Percentiles rank a stretch among this genome's conserved stretches.
phyloP scores from a whole-genome alignment of 2,888 invertebrate species.

The Pimpla rufipes region DNA sequence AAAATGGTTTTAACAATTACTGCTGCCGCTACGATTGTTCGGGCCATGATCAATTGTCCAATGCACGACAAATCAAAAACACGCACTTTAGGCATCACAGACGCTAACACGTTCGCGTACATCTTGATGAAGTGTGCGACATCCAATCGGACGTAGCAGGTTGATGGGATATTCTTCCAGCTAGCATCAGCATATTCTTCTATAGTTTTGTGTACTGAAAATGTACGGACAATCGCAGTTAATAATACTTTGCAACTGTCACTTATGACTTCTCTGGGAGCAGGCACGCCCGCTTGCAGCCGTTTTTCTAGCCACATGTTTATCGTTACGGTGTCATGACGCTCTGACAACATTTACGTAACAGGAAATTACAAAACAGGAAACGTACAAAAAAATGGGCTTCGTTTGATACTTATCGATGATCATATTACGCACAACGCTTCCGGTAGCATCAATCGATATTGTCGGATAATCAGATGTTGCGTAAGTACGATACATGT shows the following conservation, averaged over 20 bases:
- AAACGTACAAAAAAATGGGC: slow-evolving; percentile 64
- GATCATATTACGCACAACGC: slow-evolving; percentile 49
- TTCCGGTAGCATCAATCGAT: slow-evolving; percentile 66
- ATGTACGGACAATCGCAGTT: slow-evolving; percentile 65
- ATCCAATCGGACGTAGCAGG: too few species aligned
- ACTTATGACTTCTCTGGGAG: slow-evolving; percentile 68
- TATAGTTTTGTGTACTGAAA: slow-evolving; percentile 61
- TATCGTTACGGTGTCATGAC: slow-evolving; percentile 62
- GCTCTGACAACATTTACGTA: slow-evolving; percentile 69
- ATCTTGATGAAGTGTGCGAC: slow-evolving; percentile 68
- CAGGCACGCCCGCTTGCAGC: slow-evolving; percentile 65
- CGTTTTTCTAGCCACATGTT: slow-evolving; percentile 70
- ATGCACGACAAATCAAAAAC: slow-evolving; percentile 32
- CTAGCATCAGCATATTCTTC: slow-evolving; percentile 68
- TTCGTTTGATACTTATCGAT: slow-evolving; percentile 25
- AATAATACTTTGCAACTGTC: slow-evolving; percentile 69
- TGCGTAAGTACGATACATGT: slow-evolving; percentile 56
- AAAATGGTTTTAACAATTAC: background rate
- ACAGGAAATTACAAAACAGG: slow-evolving; percentile 63
- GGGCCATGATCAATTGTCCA: slow-evolving; percentile 40
- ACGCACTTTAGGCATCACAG: slow-evolving; percentile 42
- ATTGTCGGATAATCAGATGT: slow-evolving; percentile 29
- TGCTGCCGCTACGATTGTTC: slow-evolving; percentile 1
- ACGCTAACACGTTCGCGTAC: slow-evolving; percentile 25
- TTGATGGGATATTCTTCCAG: slow-evolving; percentile 31